These are phyloP conservation scores for Xerus inauris DNA, from an alignment of 2,113 vertebrate species.

Conservation along the genomic window DNA sequence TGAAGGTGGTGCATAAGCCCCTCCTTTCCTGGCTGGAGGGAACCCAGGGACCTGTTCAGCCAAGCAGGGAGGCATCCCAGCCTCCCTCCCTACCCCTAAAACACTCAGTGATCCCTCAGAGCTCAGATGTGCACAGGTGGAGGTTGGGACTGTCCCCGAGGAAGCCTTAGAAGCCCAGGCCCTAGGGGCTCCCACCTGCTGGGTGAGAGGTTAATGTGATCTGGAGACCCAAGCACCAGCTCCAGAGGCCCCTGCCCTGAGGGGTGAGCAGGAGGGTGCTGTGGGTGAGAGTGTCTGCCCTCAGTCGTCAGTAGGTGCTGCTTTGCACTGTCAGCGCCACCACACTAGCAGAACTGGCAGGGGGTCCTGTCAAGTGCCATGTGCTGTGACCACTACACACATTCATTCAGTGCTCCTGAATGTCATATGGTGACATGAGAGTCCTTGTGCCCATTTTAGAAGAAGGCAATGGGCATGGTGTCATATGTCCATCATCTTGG, in stretches of 20 bases:
- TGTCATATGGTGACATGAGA: rapidly evolving
- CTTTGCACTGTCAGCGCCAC: rapidly evolving
- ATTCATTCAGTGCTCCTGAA: not conserved
- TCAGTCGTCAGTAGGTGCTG: too few relatives aligned
- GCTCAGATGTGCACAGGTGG: not conserved
- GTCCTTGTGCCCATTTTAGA: not conserved
- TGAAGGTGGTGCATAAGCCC: too few relatives aligned
- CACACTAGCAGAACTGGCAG: rapidly evolving
- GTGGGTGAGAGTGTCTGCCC: too few relatives aligned
- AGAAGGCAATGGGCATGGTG: not conserved
- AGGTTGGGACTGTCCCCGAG: not conserved
- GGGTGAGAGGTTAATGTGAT: too few relatives aligned
- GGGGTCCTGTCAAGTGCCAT: rapidly evolving
- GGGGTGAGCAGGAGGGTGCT: rapidly evolving
- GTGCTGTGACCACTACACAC: rapidly evolving
- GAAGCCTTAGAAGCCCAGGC: not conserved
- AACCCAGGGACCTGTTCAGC: too few relatives aligned
- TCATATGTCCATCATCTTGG: not conserved
- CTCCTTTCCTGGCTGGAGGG: not conserved
- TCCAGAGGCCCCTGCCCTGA: too few relatives aligned
- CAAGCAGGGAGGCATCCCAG: not conserved
- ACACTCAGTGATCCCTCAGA: not conserved
- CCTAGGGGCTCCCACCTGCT: not conserved
- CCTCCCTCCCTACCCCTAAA: not conserved
- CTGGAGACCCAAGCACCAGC: not conserved